Evolutionary conservation across 1,140 invertebrate species (phyloP), one percentile per base, ranked within the genome.

Genomic region (Ceratoteleas bidentatus): DNA sequence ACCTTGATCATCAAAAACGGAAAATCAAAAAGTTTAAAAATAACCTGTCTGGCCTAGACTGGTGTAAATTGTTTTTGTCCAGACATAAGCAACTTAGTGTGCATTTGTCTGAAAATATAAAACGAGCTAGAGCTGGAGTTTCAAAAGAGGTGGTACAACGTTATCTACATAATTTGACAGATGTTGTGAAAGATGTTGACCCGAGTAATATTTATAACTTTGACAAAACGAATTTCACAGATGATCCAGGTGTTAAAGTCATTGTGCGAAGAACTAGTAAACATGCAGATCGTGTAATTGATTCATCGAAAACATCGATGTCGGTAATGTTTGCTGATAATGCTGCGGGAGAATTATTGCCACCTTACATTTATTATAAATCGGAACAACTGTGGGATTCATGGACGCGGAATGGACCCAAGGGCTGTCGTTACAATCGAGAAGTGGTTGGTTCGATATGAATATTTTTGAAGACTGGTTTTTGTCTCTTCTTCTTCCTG

Each of bases 311-410:
- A 61, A 56, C 32, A 6, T 47, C 40, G 9, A 11, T 56, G 47
- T 57, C 43, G 8, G 50, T 64, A 34, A 74, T 64, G 43, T 45
- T 74, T 38, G 52, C 40, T 47, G 70, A 49, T 15, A 54, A 38
- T 40, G 49, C 49, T 38, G 38, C 56, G 2, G 62, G 66, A 33
- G 9, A 62, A 62, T 36, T 72, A 24, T 47, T 77, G 10, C 53
- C 47, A 40, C 62, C 80, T 11, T 74, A 74, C 56, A 43, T 65
- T 38, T 47, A 16, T 50, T 77, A 66, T 47, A 76, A 60, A 33
- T 13, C 16, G 13, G 47, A 72, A 62, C 72, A 57, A 83, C 79
- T 52, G 33, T 58, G 45, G 40, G 45, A 69, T 15, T 40, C 43
- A 6, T 69, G 66, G 54, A 58, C 45, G 0, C 4, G 6, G 16